phyloP scores from a whole-genome alignment of 2,113 vertebrate genomes.

The Sebastes schlegelii region DNA sequence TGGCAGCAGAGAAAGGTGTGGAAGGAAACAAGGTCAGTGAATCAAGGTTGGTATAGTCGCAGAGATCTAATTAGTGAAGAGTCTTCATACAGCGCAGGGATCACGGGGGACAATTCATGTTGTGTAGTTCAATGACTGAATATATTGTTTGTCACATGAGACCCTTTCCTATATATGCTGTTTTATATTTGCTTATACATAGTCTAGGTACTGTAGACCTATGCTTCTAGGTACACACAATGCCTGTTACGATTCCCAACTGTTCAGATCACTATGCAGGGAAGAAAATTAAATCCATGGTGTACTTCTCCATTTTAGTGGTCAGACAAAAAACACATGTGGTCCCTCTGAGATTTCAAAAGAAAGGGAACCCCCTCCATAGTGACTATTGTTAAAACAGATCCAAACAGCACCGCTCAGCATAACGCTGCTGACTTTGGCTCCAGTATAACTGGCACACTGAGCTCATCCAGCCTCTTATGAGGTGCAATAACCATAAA shows the following conservation, averaged over 20 bases:
- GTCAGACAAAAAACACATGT: constrained; percentile 10
- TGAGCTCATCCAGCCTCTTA: constrained; percentile 51
- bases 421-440: constrained; percentile 45
- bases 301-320: constrained; percentile 32
- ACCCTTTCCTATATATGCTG: background rate
- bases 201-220: background rate
- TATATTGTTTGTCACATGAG: background rate
- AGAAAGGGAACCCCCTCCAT: constrained; percentile 16
- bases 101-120: background rate
- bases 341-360: constrained; percentile 30
- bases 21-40: constrained; percentile 7
- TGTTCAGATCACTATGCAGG: background rate
- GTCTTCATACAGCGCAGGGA: background rate
- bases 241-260: background rate
- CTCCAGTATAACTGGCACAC: constrained; percentile 41
- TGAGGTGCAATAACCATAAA: constrained; percentile 57
- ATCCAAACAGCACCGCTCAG: constrained; percentile 49
- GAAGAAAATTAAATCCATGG: constrained; percentile 27
- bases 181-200: background rate
- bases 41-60: constrained; percentile 8
- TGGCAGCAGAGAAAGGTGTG: background rate
- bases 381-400: constrained; percentile 39
- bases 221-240: background rate
- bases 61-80: constrained; percentile 21
- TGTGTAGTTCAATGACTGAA: constrained; percentile 6